Percentiles rank a stretch among this genome's conserved stretches.
These are phyloP conservation scores for Emesis russula DNA, from an alignment of 2,888 invertebrate species.

Conservation along the genomic window DNA sequence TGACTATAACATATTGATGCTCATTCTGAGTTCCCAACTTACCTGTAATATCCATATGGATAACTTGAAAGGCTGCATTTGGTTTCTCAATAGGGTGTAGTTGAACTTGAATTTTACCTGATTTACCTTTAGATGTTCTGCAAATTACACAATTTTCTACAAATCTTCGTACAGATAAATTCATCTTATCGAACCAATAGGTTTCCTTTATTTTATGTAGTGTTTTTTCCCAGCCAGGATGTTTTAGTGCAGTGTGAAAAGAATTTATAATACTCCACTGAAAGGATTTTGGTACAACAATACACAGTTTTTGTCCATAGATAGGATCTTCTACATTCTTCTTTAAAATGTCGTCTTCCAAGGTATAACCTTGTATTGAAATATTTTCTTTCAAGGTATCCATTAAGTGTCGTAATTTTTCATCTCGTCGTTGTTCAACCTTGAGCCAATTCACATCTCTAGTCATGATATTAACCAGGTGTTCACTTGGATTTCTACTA, in stretches of 20 bases:
- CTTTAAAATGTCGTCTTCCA: constrained; percentile 50
- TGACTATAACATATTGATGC: constrained; percentile 77
- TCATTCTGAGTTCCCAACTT: constrained; percentile 69
- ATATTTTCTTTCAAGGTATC: constrained; percentile 34
- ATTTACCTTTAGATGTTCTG: constrained; percentile 68
- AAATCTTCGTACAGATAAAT: constrained; percentile 22
- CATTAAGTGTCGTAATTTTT: constrained; percentile 59
- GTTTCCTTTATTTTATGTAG: not conserved
- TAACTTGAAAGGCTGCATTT: constrained; percentile 30
- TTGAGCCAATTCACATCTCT: constrained; percentile 64
- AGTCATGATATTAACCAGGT: constrained; percentile 54
- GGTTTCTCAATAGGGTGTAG: constrained; percentile 67
- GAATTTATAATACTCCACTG: too few species aligned
- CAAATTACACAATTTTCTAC: constrained; percentile 33
- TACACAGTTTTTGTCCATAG: constrained; percentile 77
- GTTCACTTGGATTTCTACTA: constrained; percentile 32
- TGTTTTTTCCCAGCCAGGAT: too few species aligned
- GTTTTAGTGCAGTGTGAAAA: too few species aligned
- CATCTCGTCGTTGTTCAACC: constrained; percentile 73
- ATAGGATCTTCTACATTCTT: constrained; percentile 32
- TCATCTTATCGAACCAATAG: constrained; percentile 75
- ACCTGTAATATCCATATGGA: constrained; percentile 21
- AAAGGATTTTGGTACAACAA: too few species aligned
- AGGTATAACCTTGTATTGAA: constrained; percentile 26
- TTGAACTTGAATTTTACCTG: constrained; percentile 77